Evolutionary conservation across 92 coral and sea anemone species (phyloP).

Genomic region (Epizoanthus ramosus): DNA sequence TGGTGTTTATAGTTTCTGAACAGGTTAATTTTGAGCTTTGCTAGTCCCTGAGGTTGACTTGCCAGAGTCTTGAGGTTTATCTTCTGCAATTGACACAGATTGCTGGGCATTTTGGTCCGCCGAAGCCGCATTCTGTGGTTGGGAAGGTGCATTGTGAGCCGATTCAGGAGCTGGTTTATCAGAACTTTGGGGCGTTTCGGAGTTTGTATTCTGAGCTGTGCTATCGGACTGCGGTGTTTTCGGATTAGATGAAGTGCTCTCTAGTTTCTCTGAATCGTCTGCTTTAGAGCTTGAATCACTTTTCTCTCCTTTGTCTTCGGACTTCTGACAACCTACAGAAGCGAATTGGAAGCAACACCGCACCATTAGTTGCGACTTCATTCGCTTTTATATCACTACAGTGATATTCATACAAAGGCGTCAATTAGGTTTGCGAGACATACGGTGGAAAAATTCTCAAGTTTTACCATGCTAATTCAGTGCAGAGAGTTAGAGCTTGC

Average conservation of each 20-base stretch:
- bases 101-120: background rate
- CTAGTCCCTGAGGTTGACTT: background rate
- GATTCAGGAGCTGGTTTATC: background rate
- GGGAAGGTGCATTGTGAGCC: conserved; percentile 6
- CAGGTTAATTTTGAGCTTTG: background rate
- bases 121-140: background rate
- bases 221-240: background rate
- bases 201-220: background rate
- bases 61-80: background rate
- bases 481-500: no score
- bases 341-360: background rate
- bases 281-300: conserved; percentile 28
- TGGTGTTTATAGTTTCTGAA: background rate
- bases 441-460: no score
- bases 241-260: background rate
- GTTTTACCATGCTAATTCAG: no score
- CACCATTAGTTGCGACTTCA: no score
- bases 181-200: background rate
- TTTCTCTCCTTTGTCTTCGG: background rate
- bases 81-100: background rate
- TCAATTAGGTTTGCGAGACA: no score
- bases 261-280: background rate
- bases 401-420: no score
- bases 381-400: no score
- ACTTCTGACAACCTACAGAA: conserved; percentile 1